Percentiles rank a stretch among this genome's conserved stretches.
phyloP scores from a whole-genome alignment of 2,888 invertebrate genomes.

The Cerastoderma edule region DNA sequence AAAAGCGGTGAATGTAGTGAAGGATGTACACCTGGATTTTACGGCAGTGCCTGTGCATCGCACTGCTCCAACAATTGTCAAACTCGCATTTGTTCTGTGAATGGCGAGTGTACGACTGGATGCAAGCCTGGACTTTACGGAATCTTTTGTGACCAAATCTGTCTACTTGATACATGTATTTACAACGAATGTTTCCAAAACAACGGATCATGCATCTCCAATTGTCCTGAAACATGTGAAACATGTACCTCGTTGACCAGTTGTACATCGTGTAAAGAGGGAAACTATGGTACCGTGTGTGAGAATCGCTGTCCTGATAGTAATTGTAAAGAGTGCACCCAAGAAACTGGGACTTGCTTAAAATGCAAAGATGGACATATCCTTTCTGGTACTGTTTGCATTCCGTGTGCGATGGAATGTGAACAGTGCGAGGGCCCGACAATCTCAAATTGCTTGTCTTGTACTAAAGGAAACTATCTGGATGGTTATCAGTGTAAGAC shows the following conservation, averaged over 20 bases:
- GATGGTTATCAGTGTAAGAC: neutral
- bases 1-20: neutral
- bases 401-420: neutral
- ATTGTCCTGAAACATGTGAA: neutral
- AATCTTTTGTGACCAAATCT: neutral
- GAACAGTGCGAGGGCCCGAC: neutral
- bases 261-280: neutral
- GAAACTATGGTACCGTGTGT: neutral
- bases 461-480: neutral
- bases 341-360: neutral
- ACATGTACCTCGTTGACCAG: neutral
- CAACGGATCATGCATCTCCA: neutral
- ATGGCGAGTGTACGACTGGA: neutral
- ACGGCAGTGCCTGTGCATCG: neutral
- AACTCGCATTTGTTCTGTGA: neutral
- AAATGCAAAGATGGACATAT: neutral
- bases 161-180: neutral
- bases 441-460: neutral
- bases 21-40: neutral
- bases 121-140: constrained; percentile 2
- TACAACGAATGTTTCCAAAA: constrained; percentile 3
- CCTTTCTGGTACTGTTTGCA: neutral
- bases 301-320: neutral
- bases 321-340: neutral
- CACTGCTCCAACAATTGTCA: neutral